These are phyloP conservation scores for Haliclona indistincta DNA, from an alignment of 37 sponge, comb jelly and placozoan genomes.

Conservation along the genomic window DNA sequence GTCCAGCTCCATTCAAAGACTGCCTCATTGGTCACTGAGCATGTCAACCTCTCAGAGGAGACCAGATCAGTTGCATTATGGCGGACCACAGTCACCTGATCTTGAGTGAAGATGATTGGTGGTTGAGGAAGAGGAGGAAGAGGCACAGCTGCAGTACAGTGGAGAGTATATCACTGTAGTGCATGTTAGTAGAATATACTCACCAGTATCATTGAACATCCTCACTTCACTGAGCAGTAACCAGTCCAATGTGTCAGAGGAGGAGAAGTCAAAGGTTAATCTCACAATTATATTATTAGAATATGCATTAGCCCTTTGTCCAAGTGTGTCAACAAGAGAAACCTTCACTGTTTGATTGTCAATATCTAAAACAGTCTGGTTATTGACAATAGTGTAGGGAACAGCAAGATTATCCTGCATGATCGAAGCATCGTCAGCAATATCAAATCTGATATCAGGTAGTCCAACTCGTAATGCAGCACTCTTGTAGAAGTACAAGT, in stretches of 20 bases:
- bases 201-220: conserved; percentile 13
- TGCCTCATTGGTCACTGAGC: conserved; percentile 49
- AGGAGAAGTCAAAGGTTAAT: conserved; percentile 13
- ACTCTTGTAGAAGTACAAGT: conserved; percentile 56
- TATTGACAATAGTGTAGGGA: conserved; percentile 16
- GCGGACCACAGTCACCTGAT: no score
- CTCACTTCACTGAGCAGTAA: conserved; percentile 48
- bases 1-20: conserved; percentile 48
- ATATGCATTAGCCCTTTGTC: no score
- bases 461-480: conserved; percentile 50
- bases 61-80: no score
- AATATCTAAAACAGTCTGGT: no score
- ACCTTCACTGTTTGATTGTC: no score
- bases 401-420: background rate
- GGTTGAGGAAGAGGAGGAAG: no score
- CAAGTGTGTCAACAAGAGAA: conserved; percentile 21
- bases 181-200: background rate
- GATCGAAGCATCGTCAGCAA: background rate
- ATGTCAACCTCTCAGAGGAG: conserved; percentile 23
- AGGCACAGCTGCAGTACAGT: no score
- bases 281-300: no score
- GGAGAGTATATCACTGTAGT: no score
- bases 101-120: no score
- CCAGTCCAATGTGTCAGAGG: background rate
- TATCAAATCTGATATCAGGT: conserved; percentile 5